These are phyloP conservation scores for Cirrhinus molitorella DNA, from an alignment of 2,797 vertebrate species.

Conservation along the genomic window DNA sequence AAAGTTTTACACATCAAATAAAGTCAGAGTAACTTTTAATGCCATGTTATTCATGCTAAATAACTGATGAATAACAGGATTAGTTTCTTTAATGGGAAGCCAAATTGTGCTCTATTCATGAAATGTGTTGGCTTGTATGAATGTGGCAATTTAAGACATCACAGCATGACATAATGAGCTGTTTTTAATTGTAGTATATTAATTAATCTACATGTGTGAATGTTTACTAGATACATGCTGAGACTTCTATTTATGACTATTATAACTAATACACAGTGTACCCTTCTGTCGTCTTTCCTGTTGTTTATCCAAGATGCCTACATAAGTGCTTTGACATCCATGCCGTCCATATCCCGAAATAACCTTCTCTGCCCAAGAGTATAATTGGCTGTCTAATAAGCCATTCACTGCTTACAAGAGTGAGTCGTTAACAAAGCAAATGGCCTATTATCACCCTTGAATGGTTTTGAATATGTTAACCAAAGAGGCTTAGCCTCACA, in stretches of 20 bases:
- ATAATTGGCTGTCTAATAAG: constrained; percentile 39
- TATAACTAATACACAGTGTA: constrained; percentile 19
- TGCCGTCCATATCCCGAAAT: background rate
- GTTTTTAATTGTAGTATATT: background rate
- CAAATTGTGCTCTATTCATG: background rate
- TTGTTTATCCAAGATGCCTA: constrained; percentile 8
- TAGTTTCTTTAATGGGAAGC: background rate
- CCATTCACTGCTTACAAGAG: constrained; percentile 2
- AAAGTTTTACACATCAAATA: background rate
- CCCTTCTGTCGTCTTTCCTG: background rate
- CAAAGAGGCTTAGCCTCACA: background rate
- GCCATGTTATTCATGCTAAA: background rate
- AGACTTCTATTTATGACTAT: background rate
- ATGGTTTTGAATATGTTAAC: constrained; percentile 13
- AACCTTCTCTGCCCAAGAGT: constrained; percentile 19
- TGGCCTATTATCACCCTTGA: background rate
- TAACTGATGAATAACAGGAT: background rate
- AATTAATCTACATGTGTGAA: constrained; percentile 3
- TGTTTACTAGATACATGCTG: constrained; percentile 6
- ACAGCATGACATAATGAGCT: constrained; percentile 22
- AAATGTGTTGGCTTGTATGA: background rate
- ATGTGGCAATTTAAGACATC: background rate
- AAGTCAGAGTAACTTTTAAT: background rate
- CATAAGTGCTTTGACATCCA: background rate
- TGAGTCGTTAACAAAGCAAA: constrained; percentile 9